phyloP scores from a whole-genome alignment of 1,140 invertebrate species.

The Drosophila athabasca region DNA sequence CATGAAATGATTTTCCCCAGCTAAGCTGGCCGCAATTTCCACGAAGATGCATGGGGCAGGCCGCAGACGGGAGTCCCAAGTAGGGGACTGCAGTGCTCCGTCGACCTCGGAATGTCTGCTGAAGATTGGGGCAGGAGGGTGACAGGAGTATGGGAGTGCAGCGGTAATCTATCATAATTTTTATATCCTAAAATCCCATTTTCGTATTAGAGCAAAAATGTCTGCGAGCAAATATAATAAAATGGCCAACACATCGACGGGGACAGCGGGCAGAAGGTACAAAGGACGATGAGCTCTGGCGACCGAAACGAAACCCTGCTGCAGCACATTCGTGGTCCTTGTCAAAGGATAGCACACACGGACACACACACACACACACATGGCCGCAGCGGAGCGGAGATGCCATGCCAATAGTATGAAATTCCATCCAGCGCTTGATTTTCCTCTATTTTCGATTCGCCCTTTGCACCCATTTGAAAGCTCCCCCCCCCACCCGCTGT shows the following conservation, averaged over 20 bases:
- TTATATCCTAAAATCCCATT: slow-evolving; percentile 84
- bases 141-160: slow-evolving; percentile 43
- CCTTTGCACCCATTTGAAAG: slow-evolving; percentile 47
- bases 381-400: slow-evolving; percentile 19
- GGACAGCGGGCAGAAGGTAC: slow-evolving; percentile 28
- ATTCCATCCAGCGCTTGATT: slow-evolving; percentile 76
- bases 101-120: slow-evolving; percentile 9
- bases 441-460: slow-evolving; percentile 61
- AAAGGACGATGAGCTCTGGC: slow-evolving; percentile 22
- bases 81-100: slow-evolving; percentile 4
- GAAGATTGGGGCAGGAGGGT: slow-evolving; percentile 5
- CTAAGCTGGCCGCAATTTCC: slow-evolving; percentile 61
- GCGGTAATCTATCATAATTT: slow-evolving; percentile 83
- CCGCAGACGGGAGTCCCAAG: neutral
- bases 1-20: slow-evolving; percentile 72
- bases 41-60: slow-evolving; percentile 34
- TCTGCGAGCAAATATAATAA: slow-evolving; percentile 82
- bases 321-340: slow-evolving; percentile 69
- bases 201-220: slow-evolving; percentile 83
- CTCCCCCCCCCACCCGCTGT: neutral
- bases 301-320: slow-evolving; percentile 21
- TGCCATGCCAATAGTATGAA: slow-evolving; percentile 70
- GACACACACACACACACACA: slow-evolving; percentile 10
- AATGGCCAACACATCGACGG: slow-evolving; percentile 75
- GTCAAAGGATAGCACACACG: slow-evolving; percentile 76